Conservation (phyloP, 2,113 vertebrate genomes). For the Periophthalmus modestus region DNA sequence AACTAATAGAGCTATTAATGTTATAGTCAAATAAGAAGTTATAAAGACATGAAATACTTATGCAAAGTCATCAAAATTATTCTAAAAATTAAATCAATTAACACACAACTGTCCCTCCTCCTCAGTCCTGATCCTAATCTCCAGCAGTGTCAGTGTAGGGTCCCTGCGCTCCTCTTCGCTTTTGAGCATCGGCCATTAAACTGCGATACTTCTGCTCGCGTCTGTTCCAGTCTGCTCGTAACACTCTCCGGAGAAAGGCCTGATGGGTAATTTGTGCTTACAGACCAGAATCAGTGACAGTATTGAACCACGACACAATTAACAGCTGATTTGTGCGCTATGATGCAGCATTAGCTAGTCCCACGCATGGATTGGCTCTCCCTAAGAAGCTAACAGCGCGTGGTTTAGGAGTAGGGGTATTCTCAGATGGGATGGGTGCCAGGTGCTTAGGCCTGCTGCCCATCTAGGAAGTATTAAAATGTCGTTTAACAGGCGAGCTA, state of each 20-base stretch:
- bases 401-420: slow-evolving; percentile 43
- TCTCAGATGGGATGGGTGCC: slow-evolving; percentile 42
- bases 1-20: no score
- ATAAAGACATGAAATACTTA: no score
- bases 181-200: slow-evolving; percentile 37
- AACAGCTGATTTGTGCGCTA: slow-evolving; percentile 41
- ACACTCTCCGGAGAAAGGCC: slow-evolving; percentile 24
- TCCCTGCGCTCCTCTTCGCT: background rate
- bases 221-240: slow-evolving; percentile 28
- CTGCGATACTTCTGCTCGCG: slow-evolving; percentile 37
- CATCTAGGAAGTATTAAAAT: slow-evolving; percentile 49
- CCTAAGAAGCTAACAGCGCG: slow-evolving; percentile 32
- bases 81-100: no score
- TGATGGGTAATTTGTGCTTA: slow-evolving; percentile 51
- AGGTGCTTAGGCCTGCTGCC: slow-evolving; percentile 44
- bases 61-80: no score
- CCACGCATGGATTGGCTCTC: slow-evolving; percentile 21
- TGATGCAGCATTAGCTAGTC: slow-evolving; percentile 26
- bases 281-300: slow-evolving; percentile 47
- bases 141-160: no score
- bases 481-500: slow-evolving; percentile 46
- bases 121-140: no score
- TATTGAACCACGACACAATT: slow-evolving; percentile 44
- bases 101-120: no score
- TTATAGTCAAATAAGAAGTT: no score